A percentile compares a stretch with the other conserved stretches of the same genome.
phyloP scores from a whole-genome alignment of 1,140 invertebrate species.

The Zaprionus ghesquierei region DNA sequence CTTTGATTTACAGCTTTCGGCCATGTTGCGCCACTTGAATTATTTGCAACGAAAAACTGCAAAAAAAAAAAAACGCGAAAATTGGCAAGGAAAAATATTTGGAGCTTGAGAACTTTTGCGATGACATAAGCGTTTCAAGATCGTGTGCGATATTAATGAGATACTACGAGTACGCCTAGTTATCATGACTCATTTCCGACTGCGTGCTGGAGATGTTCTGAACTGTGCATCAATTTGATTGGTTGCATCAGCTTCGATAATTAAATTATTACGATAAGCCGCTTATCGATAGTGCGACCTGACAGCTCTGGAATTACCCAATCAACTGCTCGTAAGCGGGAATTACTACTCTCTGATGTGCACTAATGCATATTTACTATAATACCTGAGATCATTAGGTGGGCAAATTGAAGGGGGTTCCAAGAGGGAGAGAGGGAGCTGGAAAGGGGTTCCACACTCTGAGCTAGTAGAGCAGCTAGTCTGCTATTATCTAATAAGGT shows the following conservation, averaged over 20 bases:
- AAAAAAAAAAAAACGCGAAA: not conserved
- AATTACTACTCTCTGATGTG: not conserved
- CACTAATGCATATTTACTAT: not conserved
- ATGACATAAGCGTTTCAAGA: slow-evolving; percentile 37
- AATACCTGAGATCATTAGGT: not conserved
- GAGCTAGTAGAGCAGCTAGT: not conserved
- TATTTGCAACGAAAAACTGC: slow-evolving; percentile 24
- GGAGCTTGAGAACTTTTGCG: slow-evolving; percentile 46
- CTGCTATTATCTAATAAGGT: not conserved
- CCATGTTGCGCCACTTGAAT: slow-evolving; percentile 32
- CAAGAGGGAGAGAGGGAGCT: not conserved
- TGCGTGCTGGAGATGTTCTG: not conserved
- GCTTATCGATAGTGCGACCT: not conserved
- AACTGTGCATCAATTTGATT: not conserved
- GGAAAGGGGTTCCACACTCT: not conserved
- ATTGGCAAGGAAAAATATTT: slow-evolving; percentile 23
- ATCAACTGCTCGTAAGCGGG: not conserved
- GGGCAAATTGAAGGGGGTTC: not conserved
- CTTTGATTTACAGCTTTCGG: slow-evolving; percentile 64
- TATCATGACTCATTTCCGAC: not conserved
- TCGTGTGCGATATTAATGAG: slow-evolving; percentile 10
- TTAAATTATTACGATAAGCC: not conserved
- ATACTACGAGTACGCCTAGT: not conserved
- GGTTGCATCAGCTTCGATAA: not conserved
- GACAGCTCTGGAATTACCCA: not conserved